Conservation (phyloP, 2,113 vertebrate species). For the Centropus bengalensis region DNA sequence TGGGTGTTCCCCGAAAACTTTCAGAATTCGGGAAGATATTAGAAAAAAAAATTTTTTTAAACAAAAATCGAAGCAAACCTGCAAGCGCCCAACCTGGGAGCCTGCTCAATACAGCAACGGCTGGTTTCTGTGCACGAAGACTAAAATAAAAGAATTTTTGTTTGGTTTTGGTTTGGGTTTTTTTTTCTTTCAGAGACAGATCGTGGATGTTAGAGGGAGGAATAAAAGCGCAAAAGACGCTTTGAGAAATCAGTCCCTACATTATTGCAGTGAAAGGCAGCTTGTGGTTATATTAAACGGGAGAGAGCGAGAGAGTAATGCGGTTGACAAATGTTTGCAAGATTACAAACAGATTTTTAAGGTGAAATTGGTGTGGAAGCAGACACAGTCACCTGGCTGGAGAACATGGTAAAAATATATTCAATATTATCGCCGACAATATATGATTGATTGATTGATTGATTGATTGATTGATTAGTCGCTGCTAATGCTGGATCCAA, state of each 20-base stretch:
- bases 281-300: background rate
- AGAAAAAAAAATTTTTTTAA: background rate
- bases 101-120: background rate
- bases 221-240: rapidly evolving
- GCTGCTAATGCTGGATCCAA: background rate
- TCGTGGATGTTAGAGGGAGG: background rate
- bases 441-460: background rate
- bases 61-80: conserved; percentile 1
- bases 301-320: background rate
- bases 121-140: background rate
- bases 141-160: background rate
- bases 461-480: background rate
- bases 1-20: background rate
- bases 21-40: background rate
- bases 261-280: background rate
- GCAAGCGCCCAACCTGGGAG: background rate
- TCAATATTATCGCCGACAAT: background rate
- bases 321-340: background rate
- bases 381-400: background rate
- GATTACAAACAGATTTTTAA: background rate
- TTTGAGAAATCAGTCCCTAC: background rate
- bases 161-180: too few species aligned
- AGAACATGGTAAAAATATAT: background rate
- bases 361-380: background rate
- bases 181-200: background rate